Percentiles rank a stretch among this genome's conserved stretches.
phyloP scores from a whole-genome alignment of 2,888 invertebrate species.

The Lamproptera curius region DNA sequence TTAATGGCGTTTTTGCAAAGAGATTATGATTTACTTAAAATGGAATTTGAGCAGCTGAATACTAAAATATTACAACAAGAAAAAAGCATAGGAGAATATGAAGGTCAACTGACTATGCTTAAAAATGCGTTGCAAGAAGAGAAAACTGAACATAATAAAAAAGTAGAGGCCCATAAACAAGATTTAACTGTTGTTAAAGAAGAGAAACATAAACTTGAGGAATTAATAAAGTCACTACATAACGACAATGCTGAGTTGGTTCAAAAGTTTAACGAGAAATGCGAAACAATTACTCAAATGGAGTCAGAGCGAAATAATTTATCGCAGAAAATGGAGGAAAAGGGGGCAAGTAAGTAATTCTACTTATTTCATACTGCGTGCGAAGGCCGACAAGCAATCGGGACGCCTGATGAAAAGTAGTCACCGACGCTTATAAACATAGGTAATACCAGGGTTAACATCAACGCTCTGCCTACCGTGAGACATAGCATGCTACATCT shows the following conservation, averaged over 20 bases:
- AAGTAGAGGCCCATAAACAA: neutral
- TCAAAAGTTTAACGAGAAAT: slow-evolving; percentile 31
- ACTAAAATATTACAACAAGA: too few relatives aligned
- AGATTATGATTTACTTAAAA: slow-evolving; percentile 2
- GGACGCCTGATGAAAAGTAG: too few relatives aligned
- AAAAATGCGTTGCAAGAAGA: slow-evolving; percentile 7
- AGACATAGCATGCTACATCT: too few relatives aligned
- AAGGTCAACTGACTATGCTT: slow-evolving; percentile 2
- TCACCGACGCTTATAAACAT: too few relatives aligned
- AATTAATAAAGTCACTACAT: neutral
- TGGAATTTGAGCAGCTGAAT: neutral
- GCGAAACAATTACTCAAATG: slow-evolving; percentile 30
- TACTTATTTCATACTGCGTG: too few relatives aligned
- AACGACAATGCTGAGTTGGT: slow-evolving; percentile 34
- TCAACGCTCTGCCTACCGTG: too few relatives aligned
- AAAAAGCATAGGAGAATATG: slow-evolving; percentile 11
- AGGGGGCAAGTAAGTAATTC: slow-evolving; percentile 33
- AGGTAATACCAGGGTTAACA: too few relatives aligned
- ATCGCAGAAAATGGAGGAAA: slow-evolving; percentile 30
- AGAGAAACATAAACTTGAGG: slow-evolving; percentile 1
- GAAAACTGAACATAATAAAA: slow-evolving; percentile 1
- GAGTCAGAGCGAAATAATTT: slow-evolving; percentile 31
- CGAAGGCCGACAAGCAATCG: too few relatives aligned
- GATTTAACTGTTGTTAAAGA: slow-evolving; percentile 1
- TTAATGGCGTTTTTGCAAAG: neutral